phyloP scores from a whole-genome alignment of 2,797 vertebrate species.

The Bucorvus abyssinicus region DNA sequence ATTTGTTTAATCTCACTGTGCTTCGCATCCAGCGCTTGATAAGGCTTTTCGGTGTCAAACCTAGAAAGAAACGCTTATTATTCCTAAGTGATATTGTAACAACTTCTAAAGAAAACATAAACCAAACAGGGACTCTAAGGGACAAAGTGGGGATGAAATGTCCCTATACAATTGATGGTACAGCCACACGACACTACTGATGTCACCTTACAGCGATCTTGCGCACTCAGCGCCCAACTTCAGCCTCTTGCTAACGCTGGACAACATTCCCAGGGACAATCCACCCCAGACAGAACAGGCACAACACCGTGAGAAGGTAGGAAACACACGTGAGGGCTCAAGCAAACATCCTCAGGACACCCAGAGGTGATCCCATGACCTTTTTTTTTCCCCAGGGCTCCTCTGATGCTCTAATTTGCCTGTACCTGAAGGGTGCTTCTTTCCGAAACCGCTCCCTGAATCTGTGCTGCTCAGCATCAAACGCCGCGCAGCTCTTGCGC shows the following conservation, averaged over 20 bases:
- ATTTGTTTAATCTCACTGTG: constrained; percentile 84
- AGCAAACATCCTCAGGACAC: accelerated
- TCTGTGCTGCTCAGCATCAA: constrained; percentile 82
- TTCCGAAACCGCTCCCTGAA: constrained; percentile 84
- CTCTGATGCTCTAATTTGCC: accelerated
- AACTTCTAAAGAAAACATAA: neutral
- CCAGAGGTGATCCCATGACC: neutral
- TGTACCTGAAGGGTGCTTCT: constrained; percentile 89
- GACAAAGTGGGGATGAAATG: neutral
- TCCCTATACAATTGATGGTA: neutral
- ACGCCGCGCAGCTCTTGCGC: constrained; percentile 81
- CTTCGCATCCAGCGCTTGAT: constrained; percentile 83
- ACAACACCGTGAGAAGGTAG: neutral
- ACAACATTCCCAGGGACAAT: neutral
- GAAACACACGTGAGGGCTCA: neutral
- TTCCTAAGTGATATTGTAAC: neutral
- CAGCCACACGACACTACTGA: neutral
- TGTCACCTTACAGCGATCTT: neutral
- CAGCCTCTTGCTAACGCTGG: neutral
- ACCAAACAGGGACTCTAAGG: neutral
- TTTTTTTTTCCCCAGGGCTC: neutral
- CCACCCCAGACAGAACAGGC: neutral
- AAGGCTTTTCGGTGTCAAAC: constrained; percentile 82
- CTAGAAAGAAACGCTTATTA: constrained; percentile 72
- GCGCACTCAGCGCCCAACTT: neutral